phyloP scores from a whole-genome alignment of 2,113 vertebrate genomes.

The Cacatua alba region DNA sequence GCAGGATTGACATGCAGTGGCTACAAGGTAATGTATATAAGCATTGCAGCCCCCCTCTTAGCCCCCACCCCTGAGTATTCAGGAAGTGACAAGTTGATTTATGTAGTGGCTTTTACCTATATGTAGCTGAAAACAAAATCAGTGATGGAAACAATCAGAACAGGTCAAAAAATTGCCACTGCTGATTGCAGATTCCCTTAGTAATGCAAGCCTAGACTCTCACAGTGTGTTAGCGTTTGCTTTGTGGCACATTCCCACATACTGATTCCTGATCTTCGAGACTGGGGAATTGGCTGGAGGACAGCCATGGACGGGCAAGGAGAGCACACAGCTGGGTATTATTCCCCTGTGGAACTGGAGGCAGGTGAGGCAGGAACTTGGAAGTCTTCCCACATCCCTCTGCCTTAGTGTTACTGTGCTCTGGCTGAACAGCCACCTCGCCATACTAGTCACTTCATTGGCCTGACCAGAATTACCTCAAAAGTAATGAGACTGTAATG shows the following conservation, averaged over 20 bases:
- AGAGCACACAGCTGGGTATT: background rate
- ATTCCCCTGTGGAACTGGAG: background rate
- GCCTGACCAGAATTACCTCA: background rate
- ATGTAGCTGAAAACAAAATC: background rate
- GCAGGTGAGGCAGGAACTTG: background rate
- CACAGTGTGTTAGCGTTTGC: background rate
- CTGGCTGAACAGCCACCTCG: background rate
- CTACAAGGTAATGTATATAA: conserved; percentile 84
- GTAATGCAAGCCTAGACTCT: background rate
- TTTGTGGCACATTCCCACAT: background rate
- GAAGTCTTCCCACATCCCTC: background rate
- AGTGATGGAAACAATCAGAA: background rate
- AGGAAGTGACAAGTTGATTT: background rate
- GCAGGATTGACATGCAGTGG: conserved; percentile 92
- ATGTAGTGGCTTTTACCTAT: accelerated
- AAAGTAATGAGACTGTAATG: background rate
- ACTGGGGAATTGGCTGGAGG: background rate
- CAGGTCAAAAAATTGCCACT: background rate
- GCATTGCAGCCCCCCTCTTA: background rate
- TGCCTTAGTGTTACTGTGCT: background rate
- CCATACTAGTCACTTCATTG: background rate
- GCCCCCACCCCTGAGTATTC: no score
- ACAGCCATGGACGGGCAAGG: background rate
- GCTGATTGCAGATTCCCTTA: background rate
- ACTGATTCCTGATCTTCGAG: background rate